Evolutionary conservation across 2,797 vertebrate genomes (phyloP), one percentile per base, ranked within the genome.

Genomic region (Gymnopithys bicolor): DNA sequence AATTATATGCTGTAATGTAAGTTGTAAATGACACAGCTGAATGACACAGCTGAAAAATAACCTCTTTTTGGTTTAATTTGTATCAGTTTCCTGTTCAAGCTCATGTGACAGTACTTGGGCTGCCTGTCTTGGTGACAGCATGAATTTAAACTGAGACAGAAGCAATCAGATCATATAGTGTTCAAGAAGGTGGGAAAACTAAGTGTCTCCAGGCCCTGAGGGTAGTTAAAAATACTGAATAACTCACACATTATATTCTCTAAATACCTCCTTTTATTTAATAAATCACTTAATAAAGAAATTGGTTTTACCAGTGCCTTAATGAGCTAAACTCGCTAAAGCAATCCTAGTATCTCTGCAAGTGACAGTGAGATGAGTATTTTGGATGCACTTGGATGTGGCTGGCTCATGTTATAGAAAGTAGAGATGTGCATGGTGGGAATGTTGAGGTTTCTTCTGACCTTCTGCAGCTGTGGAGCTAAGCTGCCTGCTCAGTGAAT

Each of bases 401-500:
- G 7, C 37, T 75, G 59, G 32, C 25, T 87, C 35, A 30, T 3
- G 0, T 25, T 78, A 48, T 19, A 60, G 45, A 76, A 79, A 63
- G 43, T 5, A 58, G 51, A 84, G 73, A 74, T 71, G 28, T 33
- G 10, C 51, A 41, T n/a, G 24, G 33, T 85, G 28, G 15, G 39
- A 87, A 78, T 85, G 51, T 62, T 63, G 39, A 92, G 30, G 32
- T 62, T 94, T 92, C 51, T 85, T 88, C 45, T 88, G 73, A 45
- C 17, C 27, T 87, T 82, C 53, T 92, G 62, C 69, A 89, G 62
- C 66, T 92, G 58, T 28, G 18, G 55, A 89, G 35, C 43, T 80
- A 68, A 91, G 77, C 68, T 92, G n/a, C 39, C 46, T 85, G 43
- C 32, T 89, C 46, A 11, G 11, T 64, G 84, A 89, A n/a, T 30